A percentile compares a stretch with the other conserved stretches of the same genome.
Conservation (phyloP, 2,113 vertebrate species). For the Hucho hucho region DNA sequence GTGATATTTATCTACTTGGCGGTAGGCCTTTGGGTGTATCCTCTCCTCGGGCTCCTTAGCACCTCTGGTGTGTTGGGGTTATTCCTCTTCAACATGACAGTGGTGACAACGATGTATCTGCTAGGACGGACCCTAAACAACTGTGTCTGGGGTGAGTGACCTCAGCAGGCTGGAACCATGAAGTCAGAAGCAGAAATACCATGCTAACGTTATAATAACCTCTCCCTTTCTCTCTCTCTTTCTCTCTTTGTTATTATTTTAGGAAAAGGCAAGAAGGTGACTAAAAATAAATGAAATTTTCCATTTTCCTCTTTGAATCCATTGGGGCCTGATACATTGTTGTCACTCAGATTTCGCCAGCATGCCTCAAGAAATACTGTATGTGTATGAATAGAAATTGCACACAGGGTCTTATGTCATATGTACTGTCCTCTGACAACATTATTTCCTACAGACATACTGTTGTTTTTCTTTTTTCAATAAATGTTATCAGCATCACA, state of each 20-base stretch:
- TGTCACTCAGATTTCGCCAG: neutral
- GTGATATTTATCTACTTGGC: conserved; percentile 71
- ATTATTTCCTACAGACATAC: too few species aligned
- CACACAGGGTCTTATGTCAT: too few species aligned
- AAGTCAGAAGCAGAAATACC: neutral
- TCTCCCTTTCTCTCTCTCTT: neutral
- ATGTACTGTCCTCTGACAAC: too few species aligned
- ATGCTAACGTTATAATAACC: neutral
- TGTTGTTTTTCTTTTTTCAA: too few species aligned
- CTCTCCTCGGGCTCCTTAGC: conserved; percentile 67
- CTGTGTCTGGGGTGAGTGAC: conserved; percentile 57
- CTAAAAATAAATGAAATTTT: conserved; percentile 17
- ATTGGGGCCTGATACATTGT: neutral
- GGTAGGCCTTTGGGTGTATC: conserved; percentile 74
- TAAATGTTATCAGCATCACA: too few species aligned
- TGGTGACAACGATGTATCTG: conserved; percentile 61
- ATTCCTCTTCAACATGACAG: conserved; percentile 70
- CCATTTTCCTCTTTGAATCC: neutral
- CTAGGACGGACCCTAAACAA: conserved; percentile 65
- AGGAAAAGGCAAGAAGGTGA: conserved; percentile 31
- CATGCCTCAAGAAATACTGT: too few species aligned
- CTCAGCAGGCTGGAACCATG: neutral
- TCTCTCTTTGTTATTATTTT: neutral
- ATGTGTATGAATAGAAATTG: too few species aligned
- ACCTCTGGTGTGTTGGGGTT: conserved; percentile 56